Evolutionary conservation across 1,140 invertebrate species (phyloP), one percentile per base, ranked within the genome.

Genomic region (Cydia splendana): DNA sequence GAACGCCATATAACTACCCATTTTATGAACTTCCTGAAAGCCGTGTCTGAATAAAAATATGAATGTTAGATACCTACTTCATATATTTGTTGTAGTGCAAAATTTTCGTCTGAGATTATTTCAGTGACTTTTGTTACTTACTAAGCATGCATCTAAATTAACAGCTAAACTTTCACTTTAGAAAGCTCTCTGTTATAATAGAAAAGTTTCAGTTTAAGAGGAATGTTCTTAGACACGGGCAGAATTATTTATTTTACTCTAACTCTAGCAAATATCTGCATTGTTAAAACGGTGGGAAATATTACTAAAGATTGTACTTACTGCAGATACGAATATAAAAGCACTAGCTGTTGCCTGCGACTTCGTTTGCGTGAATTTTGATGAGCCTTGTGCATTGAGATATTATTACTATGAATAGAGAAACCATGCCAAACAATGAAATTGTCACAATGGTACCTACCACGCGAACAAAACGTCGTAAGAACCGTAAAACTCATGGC

Each of bases 191-290:
- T 65, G 65, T 65, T 30, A 28, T 65, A 65, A 65, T 28, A 30
- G 65, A 24, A 65, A 65, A 65, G 65, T 65, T 65, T 65, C 4
- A 4, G 9, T 30, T 65, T 30, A 30, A 65, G 28, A 30, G 65
- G 13, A 65, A 65, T 65, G n/a, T 65, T 65, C 24, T 65, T 28
- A 65, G 65, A 65, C 65, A 28, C 65, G 20, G 65, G 5, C 12
- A 30, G 13, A 65, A 65, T 65, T 30, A 65, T 65, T 65, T 65
- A 65, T 65, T 13, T 30, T 28, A 65, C 15, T 65, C 9, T 30
- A 13, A 65, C 51, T 53, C 4, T 15, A 18, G n/a, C 6, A 57
- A 57, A 57, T 57, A 57, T 18, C 1, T 48, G 45, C 48, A 15
- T 51, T 7, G 15, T 7, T 57, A n/a, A 53, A 9, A 57, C 53